Evolutionary conservation across 2,113 vertebrate species (phyloP).

Genomic region (Sceloporus undulatus): DNA sequence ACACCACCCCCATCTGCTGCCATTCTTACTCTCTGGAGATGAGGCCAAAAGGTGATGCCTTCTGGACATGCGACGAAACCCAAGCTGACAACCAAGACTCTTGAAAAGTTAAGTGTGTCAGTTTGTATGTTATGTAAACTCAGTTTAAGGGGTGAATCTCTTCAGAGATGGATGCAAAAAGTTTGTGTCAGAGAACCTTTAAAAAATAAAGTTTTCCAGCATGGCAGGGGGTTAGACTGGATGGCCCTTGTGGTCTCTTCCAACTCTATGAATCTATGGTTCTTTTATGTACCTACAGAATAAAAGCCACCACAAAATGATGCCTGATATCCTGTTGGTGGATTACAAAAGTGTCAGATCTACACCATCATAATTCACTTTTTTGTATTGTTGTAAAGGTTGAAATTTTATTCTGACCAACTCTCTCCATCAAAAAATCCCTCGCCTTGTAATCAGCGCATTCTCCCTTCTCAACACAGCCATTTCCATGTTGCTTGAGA

Average conservation of each 20-base stretch:
- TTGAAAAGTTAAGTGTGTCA: neutral
- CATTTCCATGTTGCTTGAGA: too few relatives aligned
- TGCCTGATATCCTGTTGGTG: neutral
- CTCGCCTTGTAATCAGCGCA: too few relatives aligned
- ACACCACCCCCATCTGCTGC: too few relatives aligned
- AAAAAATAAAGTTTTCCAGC: neutral
- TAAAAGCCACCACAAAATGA: neutral
- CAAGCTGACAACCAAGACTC: neutral
- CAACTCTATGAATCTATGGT: too few relatives aligned
- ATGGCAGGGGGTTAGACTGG: too few relatives aligned
- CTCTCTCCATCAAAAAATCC: too few relatives aligned
- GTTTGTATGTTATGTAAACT: neutral
- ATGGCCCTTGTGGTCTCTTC: too few relatives aligned
- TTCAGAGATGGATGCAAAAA: neutral
- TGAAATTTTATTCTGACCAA: too few relatives aligned
- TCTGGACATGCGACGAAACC: neutral
- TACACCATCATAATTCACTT: too few relatives aligned
- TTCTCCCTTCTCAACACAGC: too few relatives aligned
- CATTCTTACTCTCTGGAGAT: neutral
- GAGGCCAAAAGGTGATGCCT: neutral
- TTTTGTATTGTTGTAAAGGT: too few relatives aligned
- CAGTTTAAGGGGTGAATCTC: neutral
- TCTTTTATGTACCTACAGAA: neutral
- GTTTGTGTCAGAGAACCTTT: neutral
- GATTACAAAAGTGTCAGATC: slow-evolving; percentile 15